These are phyloP conservation scores for Hydriomena furcata DNA, from an alignment of 2,888 invertebrate species.

Conservation along the genomic window DNA sequence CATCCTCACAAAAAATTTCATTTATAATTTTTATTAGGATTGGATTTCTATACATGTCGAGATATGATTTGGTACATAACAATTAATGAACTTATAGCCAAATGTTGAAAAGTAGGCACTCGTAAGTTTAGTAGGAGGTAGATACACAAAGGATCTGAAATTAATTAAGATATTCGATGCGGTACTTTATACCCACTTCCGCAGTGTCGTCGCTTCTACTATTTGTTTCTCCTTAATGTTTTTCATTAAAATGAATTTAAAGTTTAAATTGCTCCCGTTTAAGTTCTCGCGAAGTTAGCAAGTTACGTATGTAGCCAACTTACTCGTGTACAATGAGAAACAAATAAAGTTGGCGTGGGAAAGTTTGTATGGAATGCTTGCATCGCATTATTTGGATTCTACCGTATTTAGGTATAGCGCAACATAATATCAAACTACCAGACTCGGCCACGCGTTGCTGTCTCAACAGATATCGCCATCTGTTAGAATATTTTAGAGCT, in stretches of 20 bases:
- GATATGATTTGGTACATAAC: too few species aligned
- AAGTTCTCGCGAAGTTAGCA: slow-evolving; percentile 45
- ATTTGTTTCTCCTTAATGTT: slow-evolving; percentile 32
- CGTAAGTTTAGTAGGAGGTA: too few species aligned
- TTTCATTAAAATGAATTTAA: slow-evolving; percentile 46
- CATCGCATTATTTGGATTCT: slow-evolving; percentile 15
- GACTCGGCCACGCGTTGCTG: background rate
- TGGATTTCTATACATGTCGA: too few species aligned
- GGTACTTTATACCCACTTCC: slow-evolving; percentile 5
- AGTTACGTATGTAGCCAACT: slow-evolving; percentile 41
- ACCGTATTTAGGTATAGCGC: slow-evolving; percentile 23
- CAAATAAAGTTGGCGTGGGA: slow-evolving; percentile 44
- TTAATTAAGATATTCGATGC: slow-evolving; percentile 4
- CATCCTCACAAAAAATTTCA: too few species aligned
- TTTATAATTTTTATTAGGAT: too few species aligned
- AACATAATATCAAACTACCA: slow-evolving; percentile 23
- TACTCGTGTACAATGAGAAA: slow-evolving; percentile 37
- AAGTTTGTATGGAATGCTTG: slow-evolving; percentile 36
- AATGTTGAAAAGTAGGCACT: too few species aligned
- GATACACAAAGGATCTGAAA: background rate
- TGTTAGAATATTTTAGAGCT: too few species aligned
- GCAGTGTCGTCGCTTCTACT: slow-evolving; percentile 18
- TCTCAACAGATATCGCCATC: too few species aligned
- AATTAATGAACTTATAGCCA: too few species aligned
- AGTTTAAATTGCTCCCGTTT: slow-evolving; percentile 50